Base-by-base conservation (phyloP, 2,113 vertebrate species). In the Pleuronectes platessa region DNA sequence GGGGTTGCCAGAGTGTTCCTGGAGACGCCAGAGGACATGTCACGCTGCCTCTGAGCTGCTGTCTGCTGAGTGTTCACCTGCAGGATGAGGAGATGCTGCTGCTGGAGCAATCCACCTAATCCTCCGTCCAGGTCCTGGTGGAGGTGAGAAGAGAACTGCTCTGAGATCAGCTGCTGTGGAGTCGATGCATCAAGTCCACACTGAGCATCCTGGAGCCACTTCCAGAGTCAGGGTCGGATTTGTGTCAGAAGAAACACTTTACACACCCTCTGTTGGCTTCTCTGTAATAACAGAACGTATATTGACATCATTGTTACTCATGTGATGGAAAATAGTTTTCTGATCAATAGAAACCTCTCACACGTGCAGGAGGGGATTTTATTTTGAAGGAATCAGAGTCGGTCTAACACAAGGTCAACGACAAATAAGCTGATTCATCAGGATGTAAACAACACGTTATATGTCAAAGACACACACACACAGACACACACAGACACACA, bases 41-140 rank as follows among this genome's bases (percentile, higher is more conserved):
- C 47, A 51, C 47, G 47, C 47, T 51, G 45, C 59, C 27, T 56
- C 31, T 31, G 31, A 31, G 24, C 53, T 23, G 0, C 71, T 68
- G 35, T 59, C 35, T 15, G 71, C 78, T 31, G 74, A 62, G 61
- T 76, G 80, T 84, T 87, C 80, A 87, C 71, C 73, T 82, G 64
- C 9, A 26, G 76, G 68, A 86, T 84, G 31, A 80, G 81, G 45
- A 27, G 6, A 3, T 2, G 17, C 14, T 20, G 45, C 45, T 14
- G 45, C 13, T 47, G 71, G 53, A 69, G 60, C 60, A n/a, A 15
- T 61, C 70, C 26, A 1, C 61, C 0, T 78, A 85, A 85, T 88
- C 79, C 83, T 55, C 59, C 1, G 62, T 65, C 76, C 70, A 61
- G 23, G 65, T 74, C 58, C 68, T 71, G 66, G 37, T 68, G 20